phyloP scores from a whole-genome alignment of 2,113 vertebrate species.

The Bothrops jararaca region DNA sequence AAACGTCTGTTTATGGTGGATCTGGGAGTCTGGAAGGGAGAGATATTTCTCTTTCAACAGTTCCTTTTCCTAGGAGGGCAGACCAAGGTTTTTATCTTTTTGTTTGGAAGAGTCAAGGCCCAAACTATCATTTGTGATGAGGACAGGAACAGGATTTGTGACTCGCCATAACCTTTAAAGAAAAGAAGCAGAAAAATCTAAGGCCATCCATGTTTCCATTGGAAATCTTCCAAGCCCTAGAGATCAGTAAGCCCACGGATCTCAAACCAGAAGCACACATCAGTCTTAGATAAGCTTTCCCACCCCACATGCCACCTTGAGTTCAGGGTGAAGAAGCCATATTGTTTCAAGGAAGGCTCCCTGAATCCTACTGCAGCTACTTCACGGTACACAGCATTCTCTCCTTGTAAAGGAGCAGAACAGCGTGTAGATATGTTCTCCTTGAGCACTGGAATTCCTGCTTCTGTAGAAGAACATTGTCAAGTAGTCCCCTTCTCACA shows the following conservation, averaged over 20 bases:
- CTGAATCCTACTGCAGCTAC: not conserved
- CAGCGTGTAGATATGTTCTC: not conserved
- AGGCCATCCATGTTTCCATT: slow-evolving; percentile 12
- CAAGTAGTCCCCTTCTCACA: not conserved
- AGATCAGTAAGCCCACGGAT: not conserved
- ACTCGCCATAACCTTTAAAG: slow-evolving; percentile 28
- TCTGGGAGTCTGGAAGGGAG: not conserved
- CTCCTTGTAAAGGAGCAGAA: not conserved
- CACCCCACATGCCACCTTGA: not conserved
- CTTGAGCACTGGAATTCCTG: not conserved
- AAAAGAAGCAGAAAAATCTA: slow-evolving; percentile 2
- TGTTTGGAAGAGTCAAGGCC: slow-evolving; percentile 23
- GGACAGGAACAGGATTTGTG: slow-evolving; percentile 5
- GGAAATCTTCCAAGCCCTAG: not conserved
- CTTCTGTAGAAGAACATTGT: not conserved
- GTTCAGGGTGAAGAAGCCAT: not conserved
- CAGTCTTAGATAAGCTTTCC: not conserved
- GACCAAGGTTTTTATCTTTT: slow-evolving; percentile 14
- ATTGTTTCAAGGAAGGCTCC: not conserved
- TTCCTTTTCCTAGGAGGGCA: not conserved
- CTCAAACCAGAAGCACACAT: slow-evolving; percentile 9
- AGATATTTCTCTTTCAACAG: not conserved
- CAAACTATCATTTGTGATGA: slow-evolving; percentile 1
- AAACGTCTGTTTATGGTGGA: not conserved
- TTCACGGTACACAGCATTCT: not conserved